A percentile compares a stretch with the other conserved stretches of the same genome.
Conservation (phyloP, 2,113 vertebrate genomes). For the Nesospiza acunhae region DNA sequence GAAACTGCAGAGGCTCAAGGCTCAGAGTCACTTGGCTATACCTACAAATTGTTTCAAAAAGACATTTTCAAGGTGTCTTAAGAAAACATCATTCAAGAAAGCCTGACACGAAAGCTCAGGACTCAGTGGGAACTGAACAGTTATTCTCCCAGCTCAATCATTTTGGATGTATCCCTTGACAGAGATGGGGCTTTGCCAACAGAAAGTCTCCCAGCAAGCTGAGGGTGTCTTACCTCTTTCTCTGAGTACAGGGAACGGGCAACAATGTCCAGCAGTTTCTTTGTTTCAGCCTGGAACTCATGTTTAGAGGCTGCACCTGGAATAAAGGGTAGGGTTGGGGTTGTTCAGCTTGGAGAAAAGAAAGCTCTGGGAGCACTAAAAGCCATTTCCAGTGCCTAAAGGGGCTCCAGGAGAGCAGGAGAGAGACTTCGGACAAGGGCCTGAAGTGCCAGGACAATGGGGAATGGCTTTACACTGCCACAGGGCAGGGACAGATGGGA, state of each 20-base stretch:
- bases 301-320: constrained; percentile 87
- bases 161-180: neutral
- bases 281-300: constrained; percentile 96
- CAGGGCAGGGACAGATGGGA: neutral
- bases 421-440: neutral
- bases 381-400: neutral
- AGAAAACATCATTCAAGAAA: neutral
- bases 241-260: constrained; percentile 95
- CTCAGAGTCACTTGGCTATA: neutral
- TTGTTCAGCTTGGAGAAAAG: neutral
- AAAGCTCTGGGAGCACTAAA: neutral
- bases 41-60: neutral
- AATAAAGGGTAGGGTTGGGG: neutral
- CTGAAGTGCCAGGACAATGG: neutral
- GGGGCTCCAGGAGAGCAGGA: neutral
- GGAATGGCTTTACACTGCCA: neutral
- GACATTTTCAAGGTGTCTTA: neutral
- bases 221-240: constrained; percentile 84
- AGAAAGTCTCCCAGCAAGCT: neutral
- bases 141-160: neutral
- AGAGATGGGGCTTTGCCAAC: neutral
- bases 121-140: neutral
- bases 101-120: neutral
- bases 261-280: constrained; percentile 96
- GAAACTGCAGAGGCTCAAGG: neutral